Evolutionary conservation across 2,797 vertebrate species (phyloP), one percentile per base, ranked within the genome.

Genomic region (Anguilla megastoma): DNA sequence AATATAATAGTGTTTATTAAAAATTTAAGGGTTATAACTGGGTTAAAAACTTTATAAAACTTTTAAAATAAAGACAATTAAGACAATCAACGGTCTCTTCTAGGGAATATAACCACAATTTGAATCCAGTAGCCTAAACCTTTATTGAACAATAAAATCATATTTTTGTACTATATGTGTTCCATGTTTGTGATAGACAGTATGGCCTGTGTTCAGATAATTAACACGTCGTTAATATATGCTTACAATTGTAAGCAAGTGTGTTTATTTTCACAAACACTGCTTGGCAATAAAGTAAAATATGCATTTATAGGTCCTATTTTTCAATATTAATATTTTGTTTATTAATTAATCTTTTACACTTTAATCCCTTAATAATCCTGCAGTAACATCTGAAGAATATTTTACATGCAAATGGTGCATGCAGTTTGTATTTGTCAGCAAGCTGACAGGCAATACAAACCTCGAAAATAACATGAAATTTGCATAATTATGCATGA

Each of bases 401-500:
- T 76, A 76, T 76, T 76, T 76, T 41, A 76, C 74, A 74, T 30
- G 36, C 33, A 76, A 41, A 76, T 76, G 33, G 71, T 36, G 7
- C 30, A 30, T 85, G 12, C 50, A 30, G 84, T 84, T n/a, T 84
- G 52, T 84, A 84, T 84, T 84, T 30, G 27, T 85, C 45, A 84
- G 48, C n/a, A 85, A 85, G n/a, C 30, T 85, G 84, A 30, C n/a
- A 54, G 50, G 48, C 84, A 84, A 52, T 50, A 82, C 48, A 54
- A 84, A 50, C 82, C 50, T 84, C 24, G 52, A 50, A 84, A 85
- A 85, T 36, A 14, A 85, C 54, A 54, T 54, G 8, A 30, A 27
- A 85, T 56, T 56, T 85, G 50, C 48, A 54, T 85, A 85, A 54
- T 56, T 85, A 85, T 84, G 82, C 48, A 84, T 85, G 52, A 85